Base-by-base conservation (phyloP, 2,888 invertebrate genomes). In the Drymonia ruficornis region DNA sequence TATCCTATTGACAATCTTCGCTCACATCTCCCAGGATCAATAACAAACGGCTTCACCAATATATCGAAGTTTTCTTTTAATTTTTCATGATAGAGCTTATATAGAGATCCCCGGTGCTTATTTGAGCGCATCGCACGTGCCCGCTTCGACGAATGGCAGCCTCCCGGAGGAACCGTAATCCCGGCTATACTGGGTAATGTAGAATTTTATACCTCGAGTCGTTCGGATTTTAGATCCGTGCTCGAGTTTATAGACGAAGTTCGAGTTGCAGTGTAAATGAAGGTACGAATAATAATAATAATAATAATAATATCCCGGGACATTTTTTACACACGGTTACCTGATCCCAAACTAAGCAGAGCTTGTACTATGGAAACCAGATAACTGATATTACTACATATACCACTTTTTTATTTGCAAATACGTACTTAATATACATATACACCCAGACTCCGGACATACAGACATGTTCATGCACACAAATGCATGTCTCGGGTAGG, bases 81-180 rank as follows among this genome's bases (percentile, higher is more conserved):
- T 78, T 79, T 78, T 78, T 74, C 70, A 67, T 13, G 61, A 60
- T 55, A 70, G 70, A 71, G 78, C 70, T 78, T 71, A 71, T 50
- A 62, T 53, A 56, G 59, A 72, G 76, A 78, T 75, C 76, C 72
- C 53, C 54, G 56, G 62, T 64, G 72, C 72, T 76, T 67, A 61
- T 53, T 72, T 66, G 72, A 65, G 66, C 69, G 67, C 68, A 65
- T 61, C 63, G 70, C 76, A 76, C 76, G 76, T 74, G 59, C 67
- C 52, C 61, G 59, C 58, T 62, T 53, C 63, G 23, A 56, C 61
- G 64, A 70, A 70, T 66, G 64, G 63, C 57, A 60, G 61, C 62
- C 65, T 65, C 65, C 61, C 61, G 57, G 52, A 70, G 63, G 68
- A 74, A 66, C 68, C 60, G 67, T 80, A 78, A 78, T 78, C 78